Conservation (phyloP, 2,113 vertebrate genomes). For the Paracanthobrama guichenoti region DNA sequence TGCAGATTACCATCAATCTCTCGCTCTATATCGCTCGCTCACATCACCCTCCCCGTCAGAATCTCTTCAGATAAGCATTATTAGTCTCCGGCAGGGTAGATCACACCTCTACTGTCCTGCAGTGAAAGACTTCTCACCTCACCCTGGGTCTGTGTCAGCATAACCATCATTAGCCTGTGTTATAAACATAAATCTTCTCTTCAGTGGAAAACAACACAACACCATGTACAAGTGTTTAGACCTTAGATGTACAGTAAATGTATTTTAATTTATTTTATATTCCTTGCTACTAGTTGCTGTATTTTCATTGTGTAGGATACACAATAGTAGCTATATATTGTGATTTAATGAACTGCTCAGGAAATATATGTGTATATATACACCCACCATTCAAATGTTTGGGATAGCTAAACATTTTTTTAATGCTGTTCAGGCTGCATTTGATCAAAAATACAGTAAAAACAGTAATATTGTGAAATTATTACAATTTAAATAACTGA, state of each 20-base stretch:
- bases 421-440: background rate
- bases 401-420: too few relatives aligned
- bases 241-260: background rate
- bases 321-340: background rate
- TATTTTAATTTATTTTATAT: background rate
- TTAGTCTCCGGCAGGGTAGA: conserved; percentile 51
- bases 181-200: conserved; percentile 7
- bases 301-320: background rate
- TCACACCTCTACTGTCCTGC: conserved; percentile 46
- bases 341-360: background rate
- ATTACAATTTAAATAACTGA: background rate
- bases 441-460: background rate
- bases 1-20: conserved; percentile 80
- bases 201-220: conserved; percentile 1
- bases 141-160: conserved; percentile 24
- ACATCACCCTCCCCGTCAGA: conserved; percentile 54
- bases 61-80: conserved; percentile 63
- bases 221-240: background rate
- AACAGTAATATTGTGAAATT: background rate
- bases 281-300: background rate
- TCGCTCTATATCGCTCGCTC: conserved; percentile 53
- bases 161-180: background rate
- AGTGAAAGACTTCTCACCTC: conserved; percentile 45
- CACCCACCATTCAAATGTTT: background rate
- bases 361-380: background rate